phyloP scores from a whole-genome alignment of 2,797 vertebrate genomes.

The Euthynnus affinis region DNA sequence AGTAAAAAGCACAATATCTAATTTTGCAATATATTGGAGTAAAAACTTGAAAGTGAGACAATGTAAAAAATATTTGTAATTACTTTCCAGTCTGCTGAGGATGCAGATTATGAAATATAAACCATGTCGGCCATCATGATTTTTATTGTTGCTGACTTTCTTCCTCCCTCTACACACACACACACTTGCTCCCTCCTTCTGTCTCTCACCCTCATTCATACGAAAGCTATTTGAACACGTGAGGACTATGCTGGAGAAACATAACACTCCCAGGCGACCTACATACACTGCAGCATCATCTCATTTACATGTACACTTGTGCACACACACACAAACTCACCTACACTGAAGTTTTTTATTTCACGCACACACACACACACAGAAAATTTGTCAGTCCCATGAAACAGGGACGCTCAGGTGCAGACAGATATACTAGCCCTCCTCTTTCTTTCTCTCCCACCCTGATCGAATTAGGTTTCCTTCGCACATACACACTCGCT shows the following conservation, averaged over 20 bases:
- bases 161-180: neutral
- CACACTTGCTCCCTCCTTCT: neutral
- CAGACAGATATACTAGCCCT: slow-evolving; percentile 33
- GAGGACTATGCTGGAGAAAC: slow-evolving; percentile 34
- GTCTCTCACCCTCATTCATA: slow-evolving; percentile 20
- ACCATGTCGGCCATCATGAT: neutral
- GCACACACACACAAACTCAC: slow-evolving; percentile 27
- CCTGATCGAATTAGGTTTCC: slow-evolving; percentile 49
- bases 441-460: slow-evolving; percentile 1
- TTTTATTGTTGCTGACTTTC: neutral
- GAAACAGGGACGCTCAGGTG: slow-evolving; percentile 34
- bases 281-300: slow-evolving; percentile 47
- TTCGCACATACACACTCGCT: neutral
- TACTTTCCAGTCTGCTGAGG: neutral
- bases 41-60: neutral
- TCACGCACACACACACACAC: slow-evolving; percentile 9
- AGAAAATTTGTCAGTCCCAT: neutral
- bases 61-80: neutral
- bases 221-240: slow-evolving; percentile 37
- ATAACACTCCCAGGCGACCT: slow-evolving; percentile 43
- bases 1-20: neutral
- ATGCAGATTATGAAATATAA: neutral
- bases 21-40: neutral
- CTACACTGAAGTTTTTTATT: slow-evolving; percentile 13
- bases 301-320: slow-evolving; percentile 34